These are phyloP conservation scores for Pyrgus malvae DNA, from an alignment of 2,888 invertebrate species.

Conservation along the genomic window DNA sequence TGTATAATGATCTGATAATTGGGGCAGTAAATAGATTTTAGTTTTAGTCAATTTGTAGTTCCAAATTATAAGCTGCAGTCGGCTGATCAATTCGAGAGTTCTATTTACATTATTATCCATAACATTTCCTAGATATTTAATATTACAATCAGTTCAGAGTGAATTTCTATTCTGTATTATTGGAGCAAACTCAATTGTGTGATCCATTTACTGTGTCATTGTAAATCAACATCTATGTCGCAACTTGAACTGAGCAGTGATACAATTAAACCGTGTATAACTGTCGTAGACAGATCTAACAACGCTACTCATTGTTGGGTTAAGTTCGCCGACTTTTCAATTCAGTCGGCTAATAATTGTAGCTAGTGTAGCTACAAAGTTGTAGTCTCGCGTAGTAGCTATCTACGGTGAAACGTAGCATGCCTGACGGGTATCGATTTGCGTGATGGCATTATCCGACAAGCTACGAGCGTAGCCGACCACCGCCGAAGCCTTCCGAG, in stretches of 20 bases:
- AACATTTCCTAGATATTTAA: too few relatives aligned
- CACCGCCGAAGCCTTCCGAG: slow-evolving; percentile 52
- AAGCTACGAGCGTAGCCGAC: slow-evolving; percentile 54
- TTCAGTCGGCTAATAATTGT: slow-evolving; percentile 50
- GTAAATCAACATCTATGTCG: slow-evolving; percentile 39
- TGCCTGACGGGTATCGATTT: slow-evolving; percentile 72
- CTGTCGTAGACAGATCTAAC: slow-evolving; percentile 38
- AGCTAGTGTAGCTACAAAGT: slow-evolving; percentile 61
- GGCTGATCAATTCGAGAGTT: too few relatives aligned
- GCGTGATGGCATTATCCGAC: slow-evolving; percentile 41
- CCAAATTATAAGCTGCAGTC: too few relatives aligned
- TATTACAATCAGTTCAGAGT: too few relatives aligned
- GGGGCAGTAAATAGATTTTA: too few relatives aligned
- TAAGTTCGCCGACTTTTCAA: slow-evolving; percentile 53
- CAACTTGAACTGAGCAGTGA: slow-evolving; percentile 39
- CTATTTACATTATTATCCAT: too few relatives aligned
- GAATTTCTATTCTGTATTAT: too few relatives aligned
- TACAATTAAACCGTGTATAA: slow-evolving; percentile 43
- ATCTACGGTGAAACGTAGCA: slow-evolving; percentile 49
- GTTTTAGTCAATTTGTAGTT: too few relatives aligned
- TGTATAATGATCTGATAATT: too few relatives aligned
- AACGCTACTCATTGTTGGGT: slow-evolving; percentile 40
- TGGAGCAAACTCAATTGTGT: not conserved
- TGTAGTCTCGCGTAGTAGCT: slow-evolving; percentile 66
- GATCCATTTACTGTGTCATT: slow-evolving; percentile 30